These are phyloP conservation scores for Pristionchus exspectatus DNA, from an alignment of 2,888 invertebrate genomes.

Conservation along the genomic window DNA sequence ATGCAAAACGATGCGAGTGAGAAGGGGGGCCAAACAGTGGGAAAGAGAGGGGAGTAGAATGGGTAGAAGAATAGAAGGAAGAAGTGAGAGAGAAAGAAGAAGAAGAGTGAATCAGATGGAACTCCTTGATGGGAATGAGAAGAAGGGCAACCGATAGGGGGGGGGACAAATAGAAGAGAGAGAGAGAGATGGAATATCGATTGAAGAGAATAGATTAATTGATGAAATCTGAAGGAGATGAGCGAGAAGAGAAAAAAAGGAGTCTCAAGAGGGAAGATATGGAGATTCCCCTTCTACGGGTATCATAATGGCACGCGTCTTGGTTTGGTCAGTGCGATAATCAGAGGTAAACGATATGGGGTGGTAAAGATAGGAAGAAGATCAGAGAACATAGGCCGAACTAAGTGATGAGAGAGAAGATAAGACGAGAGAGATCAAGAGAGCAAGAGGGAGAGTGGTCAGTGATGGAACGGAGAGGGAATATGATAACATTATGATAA, in stretches of 20 bases:
- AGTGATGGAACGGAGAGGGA: neutral
- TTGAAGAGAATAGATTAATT: neutral
- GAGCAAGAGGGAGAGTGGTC: neutral
- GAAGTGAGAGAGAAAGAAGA: conserved; percentile 43
- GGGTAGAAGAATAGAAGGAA: conserved; percentile 52
- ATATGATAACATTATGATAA: conserved; percentile 31
- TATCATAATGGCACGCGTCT: neutral
- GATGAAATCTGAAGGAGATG: neutral
- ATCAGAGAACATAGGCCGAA: conserved; percentile 7
- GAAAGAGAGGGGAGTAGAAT: conserved; percentile 47
- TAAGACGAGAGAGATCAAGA: neutral
- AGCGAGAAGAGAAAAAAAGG: neutral
- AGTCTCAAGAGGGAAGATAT: neutral
- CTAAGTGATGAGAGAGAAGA: conserved; percentile 21
- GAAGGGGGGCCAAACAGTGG: conserved; percentile 52
- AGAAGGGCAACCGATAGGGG: conserved; percentile 35
- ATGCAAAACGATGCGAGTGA: conserved; percentile 44
- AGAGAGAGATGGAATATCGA: conserved; percentile 5
- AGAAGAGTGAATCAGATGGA: conserved; percentile 44
- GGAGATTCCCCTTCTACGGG: neutral
- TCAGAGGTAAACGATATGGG: neutral
- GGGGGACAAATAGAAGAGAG: conserved; percentile 31
- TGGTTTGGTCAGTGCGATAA: neutral
- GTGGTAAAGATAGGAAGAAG: conserved; percentile 12
- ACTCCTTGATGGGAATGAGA: conserved; percentile 51